Conservation (phyloP, 2,888 invertebrate genomes). For the Sepioteuthis lessoniana region DNA sequence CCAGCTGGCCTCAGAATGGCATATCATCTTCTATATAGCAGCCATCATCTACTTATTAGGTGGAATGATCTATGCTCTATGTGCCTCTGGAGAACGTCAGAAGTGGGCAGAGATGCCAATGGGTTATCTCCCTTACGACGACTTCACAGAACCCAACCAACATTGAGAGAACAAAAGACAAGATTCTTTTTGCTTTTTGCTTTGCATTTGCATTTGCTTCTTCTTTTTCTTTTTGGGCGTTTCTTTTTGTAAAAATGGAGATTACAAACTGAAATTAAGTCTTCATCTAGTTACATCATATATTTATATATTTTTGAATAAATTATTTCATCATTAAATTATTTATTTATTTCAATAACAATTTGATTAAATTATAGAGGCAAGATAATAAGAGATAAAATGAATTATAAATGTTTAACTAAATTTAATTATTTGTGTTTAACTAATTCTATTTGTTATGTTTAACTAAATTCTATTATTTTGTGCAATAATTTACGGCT, state of each 20-base stretch:
- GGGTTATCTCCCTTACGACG: slow-evolving; percentile 68
- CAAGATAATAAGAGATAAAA: background rate
- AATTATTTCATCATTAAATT: background rate
- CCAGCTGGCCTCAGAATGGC: slow-evolving; percentile 82
- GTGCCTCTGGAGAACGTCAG: slow-evolving; percentile 87
- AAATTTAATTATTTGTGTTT: background rate
- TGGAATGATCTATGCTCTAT: slow-evolving; percentile 86
- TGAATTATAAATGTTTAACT: background rate
- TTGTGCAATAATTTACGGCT: background rate
- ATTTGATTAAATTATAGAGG: background rate
- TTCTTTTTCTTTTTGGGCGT: background rate
- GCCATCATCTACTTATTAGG: slow-evolving; percentile 88
- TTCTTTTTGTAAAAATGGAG: background rate
- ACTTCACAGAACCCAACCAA: slow-evolving; percentile 54
- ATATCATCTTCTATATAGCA: slow-evolving; percentile 88
- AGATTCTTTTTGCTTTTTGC: background rate
- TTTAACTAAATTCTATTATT: background rate
- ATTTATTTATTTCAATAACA: background rate
- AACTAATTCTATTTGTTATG: no score
- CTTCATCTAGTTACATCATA: background rate
- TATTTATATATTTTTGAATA: background rate
- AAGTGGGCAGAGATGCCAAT: slow-evolving; percentile 80
- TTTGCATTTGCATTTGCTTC: background rate
- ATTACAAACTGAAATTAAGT: background rate
- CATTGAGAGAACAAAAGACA: background rate